phyloP scores from a whole-genome alignment of 2,888 invertebrate species.

The Cyclophora punctaria region DNA sequence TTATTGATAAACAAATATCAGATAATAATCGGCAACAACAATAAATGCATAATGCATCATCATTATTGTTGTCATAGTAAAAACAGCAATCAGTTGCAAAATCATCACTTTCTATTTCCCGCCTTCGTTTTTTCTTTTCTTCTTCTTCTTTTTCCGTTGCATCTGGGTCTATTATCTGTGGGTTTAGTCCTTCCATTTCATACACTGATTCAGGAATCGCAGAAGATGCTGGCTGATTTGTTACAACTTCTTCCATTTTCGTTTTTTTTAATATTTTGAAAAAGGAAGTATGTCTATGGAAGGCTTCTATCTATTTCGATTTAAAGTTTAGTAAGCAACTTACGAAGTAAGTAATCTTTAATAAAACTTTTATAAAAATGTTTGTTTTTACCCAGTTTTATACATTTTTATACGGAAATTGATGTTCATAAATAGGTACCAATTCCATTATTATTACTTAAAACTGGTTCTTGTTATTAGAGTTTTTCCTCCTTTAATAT shows the following conservation, averaged over 20 bases:
- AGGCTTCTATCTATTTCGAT: no score
- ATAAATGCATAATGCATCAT: conserved; percentile 20
- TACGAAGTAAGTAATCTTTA: no score
- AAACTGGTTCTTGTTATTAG: no score
- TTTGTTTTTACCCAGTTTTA: no score
- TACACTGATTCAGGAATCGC: background rate
- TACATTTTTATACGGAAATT: no score
- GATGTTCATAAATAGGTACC: no score
- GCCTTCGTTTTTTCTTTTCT: conserved; percentile 1
- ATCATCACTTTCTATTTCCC: background rate
- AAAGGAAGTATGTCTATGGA: background rate
- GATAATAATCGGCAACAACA: conserved; percentile 21
- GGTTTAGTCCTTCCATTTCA: background rate
- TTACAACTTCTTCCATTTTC: conserved; percentile 5
- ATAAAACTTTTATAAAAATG: no score
- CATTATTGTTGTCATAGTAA: conserved; percentile 14
- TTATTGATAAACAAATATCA: conserved; percentile 19
- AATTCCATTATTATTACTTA: no score
- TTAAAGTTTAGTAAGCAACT: no score
- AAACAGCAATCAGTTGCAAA: conserved; percentile 22
- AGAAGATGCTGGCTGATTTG: conserved; percentile 1
- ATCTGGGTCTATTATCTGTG: conserved; percentile 1
- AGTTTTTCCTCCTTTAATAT: no score
- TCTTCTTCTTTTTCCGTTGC: conserved; percentile 7
- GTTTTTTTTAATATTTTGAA: no score